These are phyloP conservation scores for Catharus bicknelli DNA, from an alignment of 2,113 vertebrate species.

Conservation along the genomic window DNA sequence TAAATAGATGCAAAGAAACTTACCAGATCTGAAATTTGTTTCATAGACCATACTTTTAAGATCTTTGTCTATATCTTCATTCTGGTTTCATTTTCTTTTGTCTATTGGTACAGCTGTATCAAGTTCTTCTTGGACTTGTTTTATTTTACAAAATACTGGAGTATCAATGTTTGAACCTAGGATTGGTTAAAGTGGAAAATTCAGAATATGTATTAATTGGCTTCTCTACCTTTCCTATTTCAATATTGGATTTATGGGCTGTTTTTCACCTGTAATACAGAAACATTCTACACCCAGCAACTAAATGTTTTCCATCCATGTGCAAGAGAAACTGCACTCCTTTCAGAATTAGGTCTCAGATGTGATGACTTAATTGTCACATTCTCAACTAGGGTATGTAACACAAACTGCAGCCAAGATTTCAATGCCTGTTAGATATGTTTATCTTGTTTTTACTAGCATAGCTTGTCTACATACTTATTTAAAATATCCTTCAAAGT, in stretches of 20 bases:
- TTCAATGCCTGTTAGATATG: background rate
- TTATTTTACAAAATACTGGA: background rate
- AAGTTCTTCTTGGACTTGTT: background rate
- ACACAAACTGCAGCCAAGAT: constrained; percentile 8
- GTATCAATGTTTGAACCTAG: background rate
- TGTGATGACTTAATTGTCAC: constrained; percentile 2
- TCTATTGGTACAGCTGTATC: background rate
- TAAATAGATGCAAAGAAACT: background rate
- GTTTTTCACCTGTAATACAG: background rate
- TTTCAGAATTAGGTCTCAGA: constrained; percentile 11
- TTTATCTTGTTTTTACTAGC: constrained; percentile 33
- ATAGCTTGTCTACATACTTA: background rate
- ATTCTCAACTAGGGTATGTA: constrained; percentile 56
- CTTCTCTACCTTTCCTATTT: background rate
- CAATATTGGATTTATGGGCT: background rate
- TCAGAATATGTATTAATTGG: background rate
- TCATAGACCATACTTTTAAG: background rate
- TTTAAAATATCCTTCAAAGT: constrained; percentile 8
- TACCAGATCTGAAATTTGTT: background rate
- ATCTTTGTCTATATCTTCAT: background rate
- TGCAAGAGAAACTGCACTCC: background rate
- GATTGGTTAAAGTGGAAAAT: background rate
- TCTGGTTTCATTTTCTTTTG: background rate
- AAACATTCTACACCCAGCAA: background rate
- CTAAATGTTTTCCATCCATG: background rate